Conservation (phyloP, 1,140 invertebrate genomes). For the Subanguina moxae region DNA sequence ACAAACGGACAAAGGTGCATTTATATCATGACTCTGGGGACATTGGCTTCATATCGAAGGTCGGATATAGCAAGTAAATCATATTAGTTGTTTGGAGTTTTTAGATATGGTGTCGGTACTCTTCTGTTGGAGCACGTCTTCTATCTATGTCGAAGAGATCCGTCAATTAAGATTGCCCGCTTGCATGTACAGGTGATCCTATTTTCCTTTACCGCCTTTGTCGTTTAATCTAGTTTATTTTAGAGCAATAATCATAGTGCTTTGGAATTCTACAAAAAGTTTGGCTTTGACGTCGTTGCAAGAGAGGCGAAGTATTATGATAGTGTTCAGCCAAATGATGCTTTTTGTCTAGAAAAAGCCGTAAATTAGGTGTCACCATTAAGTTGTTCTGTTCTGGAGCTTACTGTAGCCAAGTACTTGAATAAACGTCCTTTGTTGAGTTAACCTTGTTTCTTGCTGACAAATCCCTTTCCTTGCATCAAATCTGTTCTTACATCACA, state of each 20-base stretch:
- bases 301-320: constrained; percentile 98
- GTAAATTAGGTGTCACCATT: too few species aligned
- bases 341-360: constrained; percentile 75
- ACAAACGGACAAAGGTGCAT: constrained; percentile 82
- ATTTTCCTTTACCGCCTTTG: background rate
- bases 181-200: constrained; percentile 80
- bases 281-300: constrained; percentile 96
- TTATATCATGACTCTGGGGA: constrained; percentile 97
- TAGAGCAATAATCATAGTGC: constrained; percentile 91
- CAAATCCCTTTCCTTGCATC: too few species aligned
- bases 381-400: too few species aligned
- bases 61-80: background rate
- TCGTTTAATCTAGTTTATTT: background rate
- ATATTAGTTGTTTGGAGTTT: background rate
- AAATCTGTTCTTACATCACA: too few species aligned
- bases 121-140: constrained; percentile 95
- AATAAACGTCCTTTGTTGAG: too few species aligned
- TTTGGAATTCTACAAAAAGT: constrained; percentile 97
- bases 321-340: constrained; percentile 93
- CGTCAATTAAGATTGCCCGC: constrained; percentile 83
- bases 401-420: too few species aligned
- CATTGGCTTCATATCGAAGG: constrained; percentile 63
- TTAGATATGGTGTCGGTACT: constrained; percentile 63
- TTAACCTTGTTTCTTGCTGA: too few species aligned
- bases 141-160: constrained; percentile 72